Evolutionary conservation across 2,888 invertebrate genomes (phyloP).

Genomic region (Sicus ferrugineus): DNA sequence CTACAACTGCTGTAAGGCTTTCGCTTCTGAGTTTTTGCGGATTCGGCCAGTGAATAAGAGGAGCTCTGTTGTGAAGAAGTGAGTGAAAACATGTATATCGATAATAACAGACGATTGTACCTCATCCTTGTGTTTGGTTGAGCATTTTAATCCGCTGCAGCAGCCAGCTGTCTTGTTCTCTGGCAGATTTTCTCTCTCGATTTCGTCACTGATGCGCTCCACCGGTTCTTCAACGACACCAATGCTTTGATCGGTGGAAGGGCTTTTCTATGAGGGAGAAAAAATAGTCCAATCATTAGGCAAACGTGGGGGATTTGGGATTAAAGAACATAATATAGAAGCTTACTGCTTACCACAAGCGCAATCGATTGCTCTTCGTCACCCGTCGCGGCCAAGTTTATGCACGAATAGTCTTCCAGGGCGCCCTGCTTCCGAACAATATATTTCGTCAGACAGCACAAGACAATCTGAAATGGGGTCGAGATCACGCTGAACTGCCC

Average conservation of each 20-base stretch:
- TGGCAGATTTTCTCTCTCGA: too few relatives aligned
- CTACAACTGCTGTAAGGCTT: not conserved
- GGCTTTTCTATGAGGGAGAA: constrained; percentile 47
- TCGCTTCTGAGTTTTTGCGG: not conserved
- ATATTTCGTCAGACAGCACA: constrained; percentile 51
- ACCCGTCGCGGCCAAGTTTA: constrained; percentile 47
- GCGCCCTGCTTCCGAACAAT: constrained; percentile 48
- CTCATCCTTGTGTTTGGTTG: not conserved
- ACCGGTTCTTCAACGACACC: too few relatives aligned
- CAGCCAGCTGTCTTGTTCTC: constrained; percentile 29
- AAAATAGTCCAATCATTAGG: too few relatives aligned
- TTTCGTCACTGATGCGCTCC: too few relatives aligned
- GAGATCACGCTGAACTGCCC: not conserved
- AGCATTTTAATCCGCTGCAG: constrained; percentile 23
- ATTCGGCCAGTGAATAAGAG: not conserved
- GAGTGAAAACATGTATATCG: not conserved
- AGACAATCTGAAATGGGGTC: constrained; percentile 40
- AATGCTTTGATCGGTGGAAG: constrained; percentile 50
- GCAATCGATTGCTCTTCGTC: constrained; percentile 53
- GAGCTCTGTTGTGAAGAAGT: not conserved
- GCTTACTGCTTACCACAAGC: constrained; percentile 43
- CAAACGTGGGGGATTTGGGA: too few relatives aligned
- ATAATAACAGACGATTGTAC: not conserved
- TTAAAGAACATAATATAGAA: too few relatives aligned
- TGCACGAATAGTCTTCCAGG: constrained; percentile 38